Percentiles rank a stretch among this genome's conserved stretches.
Evolutionary conservation across 1,140 invertebrate genomes (phyloP).

Genomic region (Drosophila sturtevanti): DNA sequence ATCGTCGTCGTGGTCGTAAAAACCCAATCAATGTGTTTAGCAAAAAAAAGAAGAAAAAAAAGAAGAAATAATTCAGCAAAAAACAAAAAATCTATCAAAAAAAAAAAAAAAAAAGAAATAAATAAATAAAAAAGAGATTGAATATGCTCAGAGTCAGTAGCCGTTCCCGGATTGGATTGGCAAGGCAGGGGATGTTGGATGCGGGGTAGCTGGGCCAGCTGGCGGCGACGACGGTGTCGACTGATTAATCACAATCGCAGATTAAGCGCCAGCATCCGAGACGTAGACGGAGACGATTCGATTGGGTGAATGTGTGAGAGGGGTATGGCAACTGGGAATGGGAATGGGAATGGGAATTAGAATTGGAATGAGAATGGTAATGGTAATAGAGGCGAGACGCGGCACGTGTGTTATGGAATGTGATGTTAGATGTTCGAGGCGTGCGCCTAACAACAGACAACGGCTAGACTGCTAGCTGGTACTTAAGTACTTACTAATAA

Average conservation of each 20-base stretch:
- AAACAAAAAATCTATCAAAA: slow-evolving; percentile 23
- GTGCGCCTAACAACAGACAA: slow-evolving; percentile 32
- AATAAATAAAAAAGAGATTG: slow-evolving; percentile 47
- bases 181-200: not conserved
- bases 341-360: not conserved
- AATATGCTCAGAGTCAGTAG: slow-evolving; percentile 66
- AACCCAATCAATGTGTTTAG: slow-evolving; percentile 67
- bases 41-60: slow-evolving; percentile 30
- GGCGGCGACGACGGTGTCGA: slow-evolving; percentile 55
- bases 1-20: slow-evolving; percentile 65
- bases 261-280: slow-evolving; percentile 63
- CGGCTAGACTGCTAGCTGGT: not conserved
- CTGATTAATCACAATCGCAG: slow-evolving; percentile 77
- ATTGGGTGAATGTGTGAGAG: slow-evolving; percentile 8
- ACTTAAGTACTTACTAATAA: not conserved
- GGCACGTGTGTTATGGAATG: slow-evolving; percentile 31
- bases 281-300: slow-evolving; percentile 8
- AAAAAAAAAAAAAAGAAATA: slow-evolving; percentile 24
- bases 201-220: slow-evolving; percentile 14
- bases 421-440: not conserved
- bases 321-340: slow-evolving; percentile 4
- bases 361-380: slow-evolving; percentile 1
- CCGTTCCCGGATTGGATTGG: slow-evolving; percentile 31
- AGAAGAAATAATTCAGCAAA: not conserved
- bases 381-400: slow-evolving; percentile 8